Conservation (phyloP, 2,888 invertebrate species). For the Hydroisotoma schaefferi region DNA sequence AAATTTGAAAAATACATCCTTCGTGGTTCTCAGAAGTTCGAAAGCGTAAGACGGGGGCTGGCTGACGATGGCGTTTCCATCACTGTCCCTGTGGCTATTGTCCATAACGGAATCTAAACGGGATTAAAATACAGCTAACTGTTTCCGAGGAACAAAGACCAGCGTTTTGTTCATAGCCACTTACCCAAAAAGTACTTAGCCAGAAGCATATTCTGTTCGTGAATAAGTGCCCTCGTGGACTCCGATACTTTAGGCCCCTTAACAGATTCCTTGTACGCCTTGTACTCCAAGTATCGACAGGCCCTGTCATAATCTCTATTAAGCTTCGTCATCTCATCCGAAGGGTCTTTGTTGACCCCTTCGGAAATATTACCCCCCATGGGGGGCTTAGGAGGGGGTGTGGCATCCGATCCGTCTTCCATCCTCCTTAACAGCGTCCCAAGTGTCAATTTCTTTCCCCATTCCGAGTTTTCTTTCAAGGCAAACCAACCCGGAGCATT, state of each 20-base stretch:
- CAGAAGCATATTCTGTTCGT: background rate
- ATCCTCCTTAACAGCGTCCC: background rate
- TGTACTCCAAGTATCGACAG: background rate
- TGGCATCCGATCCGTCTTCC: no score
- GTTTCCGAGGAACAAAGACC: no score
- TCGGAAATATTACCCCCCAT: no score
- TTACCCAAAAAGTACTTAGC: background rate
- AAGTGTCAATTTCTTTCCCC: background rate
- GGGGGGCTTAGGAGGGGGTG: no score
- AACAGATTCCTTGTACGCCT: background rate
- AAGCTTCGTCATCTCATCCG: background rate
- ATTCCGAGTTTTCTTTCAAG: background rate
- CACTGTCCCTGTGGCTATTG: no score
- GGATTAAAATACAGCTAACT: no score
- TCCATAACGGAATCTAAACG: no score
- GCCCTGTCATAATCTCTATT: background rate
- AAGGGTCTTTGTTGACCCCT: background rate
- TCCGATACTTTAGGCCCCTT: background rate
- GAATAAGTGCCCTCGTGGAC: background rate
- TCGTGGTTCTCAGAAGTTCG: background rate
- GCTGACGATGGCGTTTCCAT: background rate
- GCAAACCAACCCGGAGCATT: slow-evolving; percentile 3
- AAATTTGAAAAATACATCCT: background rate
- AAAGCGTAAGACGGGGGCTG: background rate
- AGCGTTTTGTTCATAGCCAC: no score